Conservation (phyloP, 2,113 vertebrate genomes). For the Cynoglossus semilaevis region DNA sequence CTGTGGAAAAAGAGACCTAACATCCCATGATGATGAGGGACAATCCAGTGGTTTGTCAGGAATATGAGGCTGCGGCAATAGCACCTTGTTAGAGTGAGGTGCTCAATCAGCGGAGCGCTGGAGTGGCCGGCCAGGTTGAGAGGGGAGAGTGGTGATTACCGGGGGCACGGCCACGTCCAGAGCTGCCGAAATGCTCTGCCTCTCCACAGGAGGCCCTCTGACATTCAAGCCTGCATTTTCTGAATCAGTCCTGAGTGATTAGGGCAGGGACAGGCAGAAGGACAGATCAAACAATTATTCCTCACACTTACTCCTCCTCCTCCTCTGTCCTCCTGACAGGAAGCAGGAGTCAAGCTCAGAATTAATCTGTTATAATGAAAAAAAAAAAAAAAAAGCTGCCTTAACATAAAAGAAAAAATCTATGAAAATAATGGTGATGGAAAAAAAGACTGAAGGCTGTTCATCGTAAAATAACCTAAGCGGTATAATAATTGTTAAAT, state of each 20-base stretch:
- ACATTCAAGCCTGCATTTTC: constrained; percentile 99
- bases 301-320: constrained; percentile 63
- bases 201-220: constrained; percentile 97
- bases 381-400: constrained; percentile 1
- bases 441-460: no score
- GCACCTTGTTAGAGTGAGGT: constrained; percentile 99
- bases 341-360: constrained; percentile 53
- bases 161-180: constrained; percentile 85
- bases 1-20: constrained; percentile 41
- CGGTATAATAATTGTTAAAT: no score
- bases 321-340: constrained; percentile 71
- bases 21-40: constrained; percentile 74
- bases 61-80: constrained; percentile 75
- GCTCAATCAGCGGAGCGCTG: constrained; percentile 97
- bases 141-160: constrained; percentile 99
- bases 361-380: constrained; percentile 42
- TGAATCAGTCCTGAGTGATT: constrained; percentile 99
- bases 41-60: constrained; percentile 75
- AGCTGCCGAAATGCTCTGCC: constrained; percentile 92
- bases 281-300: constrained; percentile 83
- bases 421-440: no score
- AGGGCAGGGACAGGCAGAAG: constrained; percentile 93
- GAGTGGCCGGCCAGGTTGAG: constrained; percentile 90
- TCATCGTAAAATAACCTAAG: no score
- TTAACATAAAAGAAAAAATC: no score